Evolutionary conservation across 2,797 vertebrate genomes (phyloP).

Genomic region (Danio jaintianensis): DNA sequence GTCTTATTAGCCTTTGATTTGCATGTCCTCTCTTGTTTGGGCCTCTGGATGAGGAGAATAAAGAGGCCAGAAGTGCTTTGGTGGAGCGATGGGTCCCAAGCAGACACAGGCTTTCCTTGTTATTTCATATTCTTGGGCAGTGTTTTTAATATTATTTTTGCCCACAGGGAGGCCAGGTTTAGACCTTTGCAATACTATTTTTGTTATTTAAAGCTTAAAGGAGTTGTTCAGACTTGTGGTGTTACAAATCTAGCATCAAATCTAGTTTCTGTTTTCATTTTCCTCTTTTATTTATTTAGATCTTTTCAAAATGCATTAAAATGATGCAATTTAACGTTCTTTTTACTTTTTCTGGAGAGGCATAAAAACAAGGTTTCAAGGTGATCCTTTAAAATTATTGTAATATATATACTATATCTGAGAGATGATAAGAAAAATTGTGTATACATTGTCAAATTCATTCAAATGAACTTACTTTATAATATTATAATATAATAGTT

Average conservation of each 20-base stretch:
- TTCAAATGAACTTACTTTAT: too few species aligned
- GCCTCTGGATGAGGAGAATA: constrained; percentile 71
- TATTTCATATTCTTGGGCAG: constrained; percentile 17
- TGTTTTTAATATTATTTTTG: constrained; percentile 37
- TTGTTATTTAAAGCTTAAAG: constrained; percentile 18
- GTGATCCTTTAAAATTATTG: too few species aligned
- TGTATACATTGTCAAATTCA: too few species aligned
- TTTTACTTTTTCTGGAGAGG: neutral
- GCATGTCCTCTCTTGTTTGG: constrained; percentile 78
- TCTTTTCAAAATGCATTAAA: neutral
- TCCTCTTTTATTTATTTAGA: neutral
- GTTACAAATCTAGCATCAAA: neutral
- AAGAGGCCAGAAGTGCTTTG: constrained; percentile 65
- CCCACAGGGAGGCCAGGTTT: constrained; percentile 35
- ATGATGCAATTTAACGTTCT: neutral
- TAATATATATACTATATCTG: too few species aligned
- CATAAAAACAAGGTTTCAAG: too few species aligned
- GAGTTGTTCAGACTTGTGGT: neutral
- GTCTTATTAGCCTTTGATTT: constrained; percentile 72
- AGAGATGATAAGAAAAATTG: too few species aligned
- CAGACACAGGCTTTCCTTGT: neutral
- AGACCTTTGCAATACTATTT: constrained; percentile 37
- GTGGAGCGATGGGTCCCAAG: constrained; percentile 38
- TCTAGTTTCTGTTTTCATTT: neutral
- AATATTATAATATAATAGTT: too few species aligned